A percentile compares a stretch with the other conserved stretches of the same genome.
Conservation (phyloP, 2,797 vertebrate species). For the Catostomus latipinnis region DNA sequence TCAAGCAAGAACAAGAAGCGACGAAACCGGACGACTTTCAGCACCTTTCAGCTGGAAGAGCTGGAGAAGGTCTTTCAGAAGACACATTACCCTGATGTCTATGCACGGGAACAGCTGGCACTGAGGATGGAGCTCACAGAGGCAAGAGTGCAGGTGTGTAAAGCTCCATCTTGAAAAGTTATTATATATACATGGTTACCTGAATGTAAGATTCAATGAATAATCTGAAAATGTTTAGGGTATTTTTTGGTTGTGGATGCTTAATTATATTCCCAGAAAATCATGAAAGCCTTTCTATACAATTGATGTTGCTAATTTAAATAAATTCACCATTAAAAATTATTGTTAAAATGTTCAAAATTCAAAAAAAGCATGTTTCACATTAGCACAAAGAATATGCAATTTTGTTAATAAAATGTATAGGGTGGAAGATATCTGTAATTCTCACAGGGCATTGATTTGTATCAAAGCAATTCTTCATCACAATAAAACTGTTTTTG, state of each 20-base stretch:
- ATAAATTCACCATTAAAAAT: background rate
- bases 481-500: background rate
- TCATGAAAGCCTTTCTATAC: no score
- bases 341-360: background rate
- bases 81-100: slow-evolving; percentile 92
- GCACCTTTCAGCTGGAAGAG: slow-evolving; percentile 93
- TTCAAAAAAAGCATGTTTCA: no score
- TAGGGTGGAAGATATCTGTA: no score
- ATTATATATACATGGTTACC: background rate
- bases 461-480: background rate
- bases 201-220: background rate
- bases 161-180: background rate
- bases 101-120: slow-evolving; percentile 91
- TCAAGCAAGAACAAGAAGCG: slow-evolving; percentile 91
- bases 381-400: no score
- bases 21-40: slow-evolving; percentile 93
- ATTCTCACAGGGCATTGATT: no score
- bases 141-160: slow-evolving; percentile 89
- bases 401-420: no score
- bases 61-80: slow-evolving; percentile 96
- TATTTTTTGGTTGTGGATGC: no score
- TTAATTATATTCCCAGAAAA: no score
- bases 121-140: slow-evolving; percentile 90
- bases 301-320: background rate
- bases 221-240: no score